These are phyloP conservation scores for Cydia strobilella DNA, from an alignment of 1,140 invertebrate species.

Conservation along the genomic window DNA sequence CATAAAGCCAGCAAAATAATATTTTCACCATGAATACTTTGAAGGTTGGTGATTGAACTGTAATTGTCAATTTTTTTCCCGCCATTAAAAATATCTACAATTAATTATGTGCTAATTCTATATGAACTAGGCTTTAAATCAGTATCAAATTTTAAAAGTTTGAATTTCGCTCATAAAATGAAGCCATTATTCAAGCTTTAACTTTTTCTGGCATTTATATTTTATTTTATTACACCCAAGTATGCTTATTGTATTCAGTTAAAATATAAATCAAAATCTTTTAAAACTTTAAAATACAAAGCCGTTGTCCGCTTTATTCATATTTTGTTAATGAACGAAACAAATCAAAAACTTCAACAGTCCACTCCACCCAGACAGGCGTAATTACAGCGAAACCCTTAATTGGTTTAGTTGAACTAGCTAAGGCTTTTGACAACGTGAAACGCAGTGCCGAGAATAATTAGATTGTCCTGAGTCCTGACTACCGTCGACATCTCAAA, in stretches of 20 bases:
- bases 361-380: conserved; percentile 33
- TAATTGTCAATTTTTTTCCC: too few relatives aligned
- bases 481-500: conserved; percentile 74
- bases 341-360: conserved; percentile 32
- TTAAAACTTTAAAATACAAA: conserved; percentile 32
- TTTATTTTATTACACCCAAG: too few relatives aligned
- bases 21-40: too few relatives aligned
- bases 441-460: conserved; percentile 62
- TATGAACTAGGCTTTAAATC: too few relatives aligned
- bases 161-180: too few relatives aligned
- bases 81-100: too few relatives aligned
- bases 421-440: conserved; percentile 72
- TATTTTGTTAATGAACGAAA: conserved; percentile 17
- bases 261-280: not conserved
- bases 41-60: too few relatives aligned
- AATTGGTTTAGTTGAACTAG: conserved; percentile 41
- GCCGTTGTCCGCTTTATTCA: not conserved
- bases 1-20: too few relatives aligned
- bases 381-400: conserved; percentile 37
- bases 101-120: too few relatives aligned
- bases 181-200: too few relatives aligned
- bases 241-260: not conserved
- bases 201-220: too few relatives aligned
- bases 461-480: conserved; percentile 57
- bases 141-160: too few relatives aligned